Evolutionary conservation across 2,113 vertebrate species (phyloP).

Genomic region (Chionodraco myersi): DNA sequence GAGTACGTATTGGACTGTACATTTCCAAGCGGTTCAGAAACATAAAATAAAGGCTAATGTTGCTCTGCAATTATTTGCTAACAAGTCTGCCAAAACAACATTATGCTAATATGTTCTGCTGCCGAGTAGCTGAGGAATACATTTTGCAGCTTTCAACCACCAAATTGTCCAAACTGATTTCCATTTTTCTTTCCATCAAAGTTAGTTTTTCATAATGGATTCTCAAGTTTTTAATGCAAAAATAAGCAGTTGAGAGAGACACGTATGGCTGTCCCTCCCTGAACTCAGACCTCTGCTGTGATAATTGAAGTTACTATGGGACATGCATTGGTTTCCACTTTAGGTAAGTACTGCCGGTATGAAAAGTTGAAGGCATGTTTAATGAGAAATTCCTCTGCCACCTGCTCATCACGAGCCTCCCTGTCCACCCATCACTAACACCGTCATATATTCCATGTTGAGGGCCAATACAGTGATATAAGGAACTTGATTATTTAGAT

Average conservation of each 20-base stretch:
- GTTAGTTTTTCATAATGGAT: background rate
- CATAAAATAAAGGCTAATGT: background rate
- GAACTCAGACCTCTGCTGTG: constrained; percentile 10
- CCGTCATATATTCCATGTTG: constrained; percentile 4
- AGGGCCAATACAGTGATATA: background rate
- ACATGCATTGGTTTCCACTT: background rate
- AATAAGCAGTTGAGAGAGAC: background rate
- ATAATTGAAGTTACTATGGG: background rate
- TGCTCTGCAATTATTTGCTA: background rate
- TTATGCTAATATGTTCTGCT: background rate
- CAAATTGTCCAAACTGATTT: background rate
- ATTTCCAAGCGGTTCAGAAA: background rate
- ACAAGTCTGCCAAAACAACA: background rate
- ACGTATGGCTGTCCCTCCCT: background rate
- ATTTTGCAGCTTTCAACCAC: background rate
- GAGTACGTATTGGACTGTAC: background rate
- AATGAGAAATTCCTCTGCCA: constrained; percentile 8
- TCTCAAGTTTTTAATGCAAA: background rate
- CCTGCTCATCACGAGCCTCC: background rate
- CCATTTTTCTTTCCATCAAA: background rate
- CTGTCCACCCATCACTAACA: background rate
- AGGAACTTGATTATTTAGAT: constrained; percentile 11
- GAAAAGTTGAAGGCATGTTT: background rate
- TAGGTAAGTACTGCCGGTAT: background rate
- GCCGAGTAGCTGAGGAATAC: background rate